These are phyloP conservation scores for Zalophus californianus DNA, from an alignment of 2,797 vertebrate species.

Conservation along the genomic window DNA sequence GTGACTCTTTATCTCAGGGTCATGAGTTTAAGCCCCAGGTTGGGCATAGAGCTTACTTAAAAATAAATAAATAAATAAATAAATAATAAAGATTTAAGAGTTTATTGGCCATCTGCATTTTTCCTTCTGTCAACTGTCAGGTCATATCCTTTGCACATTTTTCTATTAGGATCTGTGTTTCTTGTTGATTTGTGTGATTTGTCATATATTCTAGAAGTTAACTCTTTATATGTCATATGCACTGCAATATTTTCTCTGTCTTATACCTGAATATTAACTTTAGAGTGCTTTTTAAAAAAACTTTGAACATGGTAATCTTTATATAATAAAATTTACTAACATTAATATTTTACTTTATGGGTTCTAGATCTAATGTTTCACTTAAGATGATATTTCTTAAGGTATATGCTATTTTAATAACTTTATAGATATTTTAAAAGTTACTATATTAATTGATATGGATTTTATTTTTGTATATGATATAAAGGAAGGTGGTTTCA, in stretches of 20 bases:
- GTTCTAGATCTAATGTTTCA: neutral
- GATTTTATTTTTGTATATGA: slow-evolving; percentile 1
- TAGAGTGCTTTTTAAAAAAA: neutral
- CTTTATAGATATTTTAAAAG: neutral
- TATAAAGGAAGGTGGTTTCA: neutral
- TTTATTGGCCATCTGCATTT: neutral
- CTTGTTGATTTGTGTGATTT: neutral
- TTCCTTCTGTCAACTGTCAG: neutral
- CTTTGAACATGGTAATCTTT: neutral
- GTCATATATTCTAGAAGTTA: neutral
- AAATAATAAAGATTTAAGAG: neutral
- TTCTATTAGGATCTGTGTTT: neutral
- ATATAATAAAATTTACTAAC: neutral
- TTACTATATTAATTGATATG: neutral
- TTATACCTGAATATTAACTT: neutral
- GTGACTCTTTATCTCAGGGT: neutral
- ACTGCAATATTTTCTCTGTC: neutral
- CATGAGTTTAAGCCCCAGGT: neutral
- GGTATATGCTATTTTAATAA: neutral
- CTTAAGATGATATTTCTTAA: neutral
- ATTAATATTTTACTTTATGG: neutral
- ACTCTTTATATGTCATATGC: neutral
- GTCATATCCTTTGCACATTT: neutral
- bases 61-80: neutral
- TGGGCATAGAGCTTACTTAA: neutral